Conservation (phyloP, 2,888 invertebrate genomes). For the Neoitamus cyanurus region DNA sequence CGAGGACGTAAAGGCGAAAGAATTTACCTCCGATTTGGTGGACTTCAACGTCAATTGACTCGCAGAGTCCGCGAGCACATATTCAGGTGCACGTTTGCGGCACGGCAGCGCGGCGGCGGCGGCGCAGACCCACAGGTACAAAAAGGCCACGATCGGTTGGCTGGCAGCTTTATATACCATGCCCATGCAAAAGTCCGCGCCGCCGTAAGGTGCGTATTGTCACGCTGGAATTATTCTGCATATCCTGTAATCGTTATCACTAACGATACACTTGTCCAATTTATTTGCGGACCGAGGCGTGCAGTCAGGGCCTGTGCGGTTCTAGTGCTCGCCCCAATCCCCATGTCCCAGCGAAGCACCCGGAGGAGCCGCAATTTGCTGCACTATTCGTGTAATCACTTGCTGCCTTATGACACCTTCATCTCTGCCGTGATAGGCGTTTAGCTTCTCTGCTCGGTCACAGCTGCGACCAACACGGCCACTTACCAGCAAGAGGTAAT, state of each 20-base stretch:
- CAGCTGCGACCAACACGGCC: not conserved
- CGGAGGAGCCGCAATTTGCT: constrained; percentile 6
- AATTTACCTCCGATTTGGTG: constrained; percentile 43
- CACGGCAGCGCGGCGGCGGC: not conserved
- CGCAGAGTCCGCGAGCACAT: not conserved
- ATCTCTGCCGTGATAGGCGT: not conserved
- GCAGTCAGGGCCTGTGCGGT: not conserved
- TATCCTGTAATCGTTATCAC: constrained; percentile 49
- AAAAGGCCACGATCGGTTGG: not conserved
- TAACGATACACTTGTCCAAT: constrained; percentile 51
- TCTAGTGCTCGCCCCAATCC: not conserved
- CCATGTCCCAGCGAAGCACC: not conserved
- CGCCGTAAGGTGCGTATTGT: constrained; percentile 45
- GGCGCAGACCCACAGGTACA: not conserved
- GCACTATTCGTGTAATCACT: not conserved
- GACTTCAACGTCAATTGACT: constrained; percentile 42
- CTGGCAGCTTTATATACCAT: constrained; percentile 32
- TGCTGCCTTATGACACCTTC: constrained; percentile 38
- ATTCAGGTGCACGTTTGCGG: constrained; percentile 29
- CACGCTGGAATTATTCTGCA: constrained; percentile 43
- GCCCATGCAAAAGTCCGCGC: not conserved
- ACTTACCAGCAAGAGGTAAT: not conserved
- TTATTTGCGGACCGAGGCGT: constrained; percentile 40
- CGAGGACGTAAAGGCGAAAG: constrained; percentile 10
- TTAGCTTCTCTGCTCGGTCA: not conserved